These are phyloP conservation scores for Ibidorhyncha struthersii DNA, from an alignment of 2,113 vertebrate genomes.

Conservation along the genomic window DNA sequence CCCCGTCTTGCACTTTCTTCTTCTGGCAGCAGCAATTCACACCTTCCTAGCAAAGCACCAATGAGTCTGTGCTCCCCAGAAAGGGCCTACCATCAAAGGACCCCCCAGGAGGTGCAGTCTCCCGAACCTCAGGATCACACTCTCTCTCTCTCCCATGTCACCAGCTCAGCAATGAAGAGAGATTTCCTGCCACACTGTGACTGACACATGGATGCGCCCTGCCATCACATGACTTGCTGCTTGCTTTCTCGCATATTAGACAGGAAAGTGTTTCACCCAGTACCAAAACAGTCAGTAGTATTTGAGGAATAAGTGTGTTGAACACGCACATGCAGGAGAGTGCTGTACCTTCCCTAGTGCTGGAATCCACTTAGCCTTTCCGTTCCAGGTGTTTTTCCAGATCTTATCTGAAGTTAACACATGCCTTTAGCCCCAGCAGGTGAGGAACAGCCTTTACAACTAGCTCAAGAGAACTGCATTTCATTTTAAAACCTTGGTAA, in stretches of 20 bases:
- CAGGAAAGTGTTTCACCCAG: background rate
- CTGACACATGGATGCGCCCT: background rate
- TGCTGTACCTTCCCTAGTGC: background rate
- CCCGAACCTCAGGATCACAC: background rate
- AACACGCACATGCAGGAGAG: background rate
- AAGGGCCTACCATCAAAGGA: background rate
- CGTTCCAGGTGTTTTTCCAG: background rate
- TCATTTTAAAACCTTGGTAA: background rate
- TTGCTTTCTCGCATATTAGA: background rate
- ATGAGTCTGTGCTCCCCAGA: background rate
- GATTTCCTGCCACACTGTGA: background rate
- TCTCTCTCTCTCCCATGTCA: background rate
- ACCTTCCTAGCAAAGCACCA: background rate
- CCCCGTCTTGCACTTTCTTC: constrained; percentile 11
- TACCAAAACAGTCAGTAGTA: background rate
- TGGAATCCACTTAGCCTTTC: background rate
- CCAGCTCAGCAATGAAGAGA: background rate
- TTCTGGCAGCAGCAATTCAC: background rate
- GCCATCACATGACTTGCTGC: rapidly evolving
- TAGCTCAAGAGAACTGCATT: background rate
- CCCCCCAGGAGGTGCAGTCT: background rate
- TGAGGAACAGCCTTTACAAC: background rate
- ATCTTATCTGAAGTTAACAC: background rate
- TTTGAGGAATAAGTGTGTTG: background rate
- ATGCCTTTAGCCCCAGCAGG: background rate